Evolutionary conservation across 2,113 vertebrate genomes (phyloP).

Genomic region (Pterocles burchelli): DNA sequence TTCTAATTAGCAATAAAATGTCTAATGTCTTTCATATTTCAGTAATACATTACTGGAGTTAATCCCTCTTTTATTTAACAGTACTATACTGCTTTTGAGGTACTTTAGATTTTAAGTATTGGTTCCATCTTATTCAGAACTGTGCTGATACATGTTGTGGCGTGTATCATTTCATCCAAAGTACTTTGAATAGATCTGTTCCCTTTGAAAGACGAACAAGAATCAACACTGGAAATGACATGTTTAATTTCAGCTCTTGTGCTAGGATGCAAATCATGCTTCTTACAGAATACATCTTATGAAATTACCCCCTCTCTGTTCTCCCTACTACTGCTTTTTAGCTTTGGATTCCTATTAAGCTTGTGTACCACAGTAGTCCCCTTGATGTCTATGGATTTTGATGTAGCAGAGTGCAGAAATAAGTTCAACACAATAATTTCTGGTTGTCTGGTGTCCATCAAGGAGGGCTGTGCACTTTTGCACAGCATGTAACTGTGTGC

Average conservation of each 20-base stretch:
- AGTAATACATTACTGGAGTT: neutral
- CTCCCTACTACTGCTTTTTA: neutral
- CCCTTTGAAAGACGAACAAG: neutral
- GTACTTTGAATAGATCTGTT: neutral
- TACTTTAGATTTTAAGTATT: constrained; percentile 1
- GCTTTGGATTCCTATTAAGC: neutral
- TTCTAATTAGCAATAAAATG: neutral
- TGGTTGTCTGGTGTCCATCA: neutral
- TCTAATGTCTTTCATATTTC: neutral
- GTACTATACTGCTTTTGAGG: neutral
- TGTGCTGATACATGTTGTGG: neutral
- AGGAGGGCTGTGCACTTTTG: neutral
- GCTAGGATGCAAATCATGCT: neutral
- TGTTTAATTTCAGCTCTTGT: neutral
- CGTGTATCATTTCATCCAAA: neutral
- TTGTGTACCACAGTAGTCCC: neutral
- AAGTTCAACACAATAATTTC: neutral
- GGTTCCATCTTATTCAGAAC: neutral
- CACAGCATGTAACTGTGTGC: neutral
- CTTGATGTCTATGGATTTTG: neutral
- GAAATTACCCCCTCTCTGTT: neutral
- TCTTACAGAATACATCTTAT: neutral
- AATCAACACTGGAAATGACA: neutral
- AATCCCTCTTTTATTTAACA: neutral
- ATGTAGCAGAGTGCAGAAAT: neutral